These are phyloP conservation scores for Catocala fraxini DNA, from an alignment of 2,888 invertebrate genomes.

Conservation along the genomic window DNA sequence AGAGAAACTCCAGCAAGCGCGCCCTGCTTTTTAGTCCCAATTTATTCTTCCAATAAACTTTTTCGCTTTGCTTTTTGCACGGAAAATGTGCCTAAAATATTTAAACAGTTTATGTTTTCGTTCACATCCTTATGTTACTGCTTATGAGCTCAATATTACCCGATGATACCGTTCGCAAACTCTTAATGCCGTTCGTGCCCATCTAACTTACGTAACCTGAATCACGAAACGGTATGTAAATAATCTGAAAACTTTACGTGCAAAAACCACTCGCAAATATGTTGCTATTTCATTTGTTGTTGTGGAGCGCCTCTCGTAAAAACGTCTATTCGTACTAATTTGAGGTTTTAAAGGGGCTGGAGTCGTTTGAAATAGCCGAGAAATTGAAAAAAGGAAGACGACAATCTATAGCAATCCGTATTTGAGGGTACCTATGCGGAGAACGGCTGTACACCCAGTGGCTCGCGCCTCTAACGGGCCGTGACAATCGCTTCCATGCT, in stretches of 20 bases:
- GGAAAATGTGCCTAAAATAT: constrained; percentile 78
- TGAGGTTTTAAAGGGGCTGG: constrained; percentile 19
- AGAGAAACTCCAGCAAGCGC: constrained; percentile 75
- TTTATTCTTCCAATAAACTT: constrained; percentile 83
- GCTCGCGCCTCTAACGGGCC: constrained; percentile 80
- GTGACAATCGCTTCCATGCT: constrained; percentile 86
- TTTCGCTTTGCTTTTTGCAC: constrained; percentile 75
- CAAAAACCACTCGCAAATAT: constrained; percentile 34
- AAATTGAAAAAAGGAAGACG: constrained; percentile 54
- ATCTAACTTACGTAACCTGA: constrained; percentile 42
- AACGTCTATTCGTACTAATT: constrained; percentile 27
- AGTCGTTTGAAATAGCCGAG: constrained; percentile 26
- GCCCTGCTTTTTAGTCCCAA: constrained; percentile 82
- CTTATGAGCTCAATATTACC: constrained; percentile 62
- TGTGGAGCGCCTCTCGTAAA: constrained; percentile 20
- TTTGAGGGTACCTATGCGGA: constrained; percentile 70
- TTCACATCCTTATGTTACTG: constrained; percentile 69
- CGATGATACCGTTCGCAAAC: constrained; percentile 46
- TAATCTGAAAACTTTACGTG: constrained; percentile 38
- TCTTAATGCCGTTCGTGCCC: constrained; percentile 46
- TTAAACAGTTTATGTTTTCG: constrained; percentile 77
- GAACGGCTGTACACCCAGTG: constrained; percentile 77
- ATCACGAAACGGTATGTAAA: constrained; percentile 44
- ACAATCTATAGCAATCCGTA: constrained; percentile 66
- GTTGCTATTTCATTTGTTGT: constrained; percentile 33